Evolutionary conservation across 2,888 invertebrate genomes (phyloP).

Genomic region (Ptycholaimellus sp.): DNA sequence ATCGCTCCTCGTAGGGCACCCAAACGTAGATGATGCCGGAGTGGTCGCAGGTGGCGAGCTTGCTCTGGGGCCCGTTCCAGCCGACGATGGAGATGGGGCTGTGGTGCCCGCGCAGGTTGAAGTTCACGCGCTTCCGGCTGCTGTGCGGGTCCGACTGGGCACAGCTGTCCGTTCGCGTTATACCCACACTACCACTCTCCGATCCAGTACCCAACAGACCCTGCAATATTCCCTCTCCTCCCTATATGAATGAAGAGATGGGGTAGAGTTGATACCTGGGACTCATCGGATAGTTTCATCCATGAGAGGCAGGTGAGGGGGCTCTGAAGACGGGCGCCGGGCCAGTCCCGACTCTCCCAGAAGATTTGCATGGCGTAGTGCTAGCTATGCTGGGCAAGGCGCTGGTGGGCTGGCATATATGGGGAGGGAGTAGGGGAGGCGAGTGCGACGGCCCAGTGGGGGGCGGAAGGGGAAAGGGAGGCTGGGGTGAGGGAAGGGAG

Average conservation of each 20-base stretch:
- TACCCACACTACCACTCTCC: conserved; percentile 20
- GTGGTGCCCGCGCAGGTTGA: conserved; percentile 81
- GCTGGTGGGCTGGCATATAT: background rate
- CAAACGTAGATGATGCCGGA: conserved; percentile 95
- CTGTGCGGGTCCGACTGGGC: conserved; percentile 9
- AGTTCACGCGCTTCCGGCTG: conserved; percentile 38
- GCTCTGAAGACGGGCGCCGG: conserved; percentile 18
- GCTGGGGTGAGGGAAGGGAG: background rate
- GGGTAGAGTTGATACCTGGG: too few species aligned
- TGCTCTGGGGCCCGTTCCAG: conserved; percentile 96
- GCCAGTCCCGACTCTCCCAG: conserved; percentile 21
- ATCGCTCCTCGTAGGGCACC: conserved; percentile 94
- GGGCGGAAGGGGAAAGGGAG: conserved; percentile 1
- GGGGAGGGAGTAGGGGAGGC: conserved; percentile 1
- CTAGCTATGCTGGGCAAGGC: background rate
- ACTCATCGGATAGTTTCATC: too few species aligned
- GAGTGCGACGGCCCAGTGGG: background rate
- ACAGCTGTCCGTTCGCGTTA: conserved; percentile 16
- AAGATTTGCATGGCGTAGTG: conserved; percentile 12
- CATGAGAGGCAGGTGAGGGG: conserved; percentile 11
- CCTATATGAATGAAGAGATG: too few species aligned
- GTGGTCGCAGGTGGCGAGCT: conserved; percentile 85
- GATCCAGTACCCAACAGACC: conserved; percentile 16
- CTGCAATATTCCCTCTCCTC: conserved; percentile 9
- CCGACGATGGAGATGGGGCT: conserved; percentile 54